A percentile compares a stretch with the other conserved stretches of the same genome.
phyloP scores from a whole-genome alignment of 2,888 invertebrate genomes.

The Trachelus troglodyta region DNA sequence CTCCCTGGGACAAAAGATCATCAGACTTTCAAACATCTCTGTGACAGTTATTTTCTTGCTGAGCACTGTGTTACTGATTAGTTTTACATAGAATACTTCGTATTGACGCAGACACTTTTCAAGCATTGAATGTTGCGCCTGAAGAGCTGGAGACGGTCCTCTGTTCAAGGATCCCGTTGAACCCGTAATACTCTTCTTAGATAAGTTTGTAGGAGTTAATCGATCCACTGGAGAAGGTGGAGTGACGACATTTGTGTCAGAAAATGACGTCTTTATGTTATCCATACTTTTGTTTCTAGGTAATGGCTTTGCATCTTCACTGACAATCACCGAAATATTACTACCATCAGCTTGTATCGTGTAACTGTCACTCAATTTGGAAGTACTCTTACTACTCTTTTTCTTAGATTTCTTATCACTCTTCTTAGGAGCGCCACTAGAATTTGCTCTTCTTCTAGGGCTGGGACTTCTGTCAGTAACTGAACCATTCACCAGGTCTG shows the following conservation, averaged over 20 bases:
- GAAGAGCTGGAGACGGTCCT: slow-evolving; percentile 56
- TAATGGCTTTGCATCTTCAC: slow-evolving; percentile 47
- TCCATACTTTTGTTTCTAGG: slow-evolving; percentile 58
- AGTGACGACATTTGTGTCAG: slow-evolving; percentile 25
- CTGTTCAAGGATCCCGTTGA: slow-evolving; percentile 47
- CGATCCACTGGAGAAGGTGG: slow-evolving; percentile 19
- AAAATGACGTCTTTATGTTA: slow-evolving; percentile 50
- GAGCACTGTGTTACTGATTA: slow-evolving; percentile 54
- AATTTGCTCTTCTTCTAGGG: slow-evolving; percentile 60
- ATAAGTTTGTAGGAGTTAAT: slow-evolving; percentile 28
- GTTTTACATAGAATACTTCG: slow-evolving; percentile 68
- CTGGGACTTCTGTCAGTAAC: slow-evolving; percentile 56
- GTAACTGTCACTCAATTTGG: slow-evolving; percentile 54
- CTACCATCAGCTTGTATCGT: slow-evolving; percentile 43
- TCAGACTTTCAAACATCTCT: slow-evolving; percentile 55
- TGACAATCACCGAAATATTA: slow-evolving; percentile 53
- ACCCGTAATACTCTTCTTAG: slow-evolving; percentile 26
- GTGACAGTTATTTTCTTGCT: slow-evolving; percentile 45
- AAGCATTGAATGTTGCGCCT: slow-evolving; percentile 67
- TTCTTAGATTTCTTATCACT: slow-evolving; percentile 71
- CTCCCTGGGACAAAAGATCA: slow-evolving; percentile 49
- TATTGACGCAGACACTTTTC: slow-evolving; percentile 73
- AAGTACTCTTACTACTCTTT: slow-evolving; percentile 65
- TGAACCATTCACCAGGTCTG: slow-evolving; percentile 27
- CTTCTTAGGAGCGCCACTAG: slow-evolving; percentile 64